Base-by-base conservation (phyloP, 2,888 invertebrate species). In the Dione vanillae region DNA sequence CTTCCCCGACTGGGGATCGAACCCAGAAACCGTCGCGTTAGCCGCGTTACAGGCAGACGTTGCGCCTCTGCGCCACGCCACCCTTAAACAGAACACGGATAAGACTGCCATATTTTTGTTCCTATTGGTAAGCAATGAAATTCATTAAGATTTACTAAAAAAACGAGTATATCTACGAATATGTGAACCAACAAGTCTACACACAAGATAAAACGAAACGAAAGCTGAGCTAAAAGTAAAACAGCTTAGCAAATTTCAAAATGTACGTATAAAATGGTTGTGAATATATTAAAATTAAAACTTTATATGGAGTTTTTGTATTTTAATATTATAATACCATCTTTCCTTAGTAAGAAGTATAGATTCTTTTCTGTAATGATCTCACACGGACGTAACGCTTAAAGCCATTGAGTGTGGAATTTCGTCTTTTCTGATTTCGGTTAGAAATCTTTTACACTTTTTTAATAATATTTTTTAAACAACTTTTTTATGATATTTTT, bases 301-400 rank as follows among this genome's bases (percentile, higher is more conserved):
- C 0, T 40, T 16, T 40, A 40, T 12, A 37, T 54, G 8, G 8
- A 40, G 11, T 11, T 19, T 16, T 40, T 11, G 40, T 56, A 40
- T 40, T 56, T 54, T 56, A 40, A 56, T 56, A 56, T 37, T 40
- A 56, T 16, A 56, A 56, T 56, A 56, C 16, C 37, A 6, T 56
- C 16, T 40, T 56, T 37, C 40, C 16, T 11, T 12, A 16, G 16
- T 37, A 12, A 56, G 40, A 56, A 37, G 16, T 40, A 56, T 10
- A 11, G 6, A 19, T 37, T 56, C 37, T 16, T 37, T 16, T n/a
- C 16, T 56, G 37, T 37, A 56, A 56, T 12, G 56, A 56, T 56
- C 56, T 56, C 56, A 37, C 56, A 56, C 56, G 37, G 37, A 11
- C 56, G 56, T 56, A 56, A 37, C 56, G 37, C 56, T 56, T 37